phyloP scores from a whole-genome alignment of 2,797 vertebrate species.

The Oreochromis mossambicus region DNA sequence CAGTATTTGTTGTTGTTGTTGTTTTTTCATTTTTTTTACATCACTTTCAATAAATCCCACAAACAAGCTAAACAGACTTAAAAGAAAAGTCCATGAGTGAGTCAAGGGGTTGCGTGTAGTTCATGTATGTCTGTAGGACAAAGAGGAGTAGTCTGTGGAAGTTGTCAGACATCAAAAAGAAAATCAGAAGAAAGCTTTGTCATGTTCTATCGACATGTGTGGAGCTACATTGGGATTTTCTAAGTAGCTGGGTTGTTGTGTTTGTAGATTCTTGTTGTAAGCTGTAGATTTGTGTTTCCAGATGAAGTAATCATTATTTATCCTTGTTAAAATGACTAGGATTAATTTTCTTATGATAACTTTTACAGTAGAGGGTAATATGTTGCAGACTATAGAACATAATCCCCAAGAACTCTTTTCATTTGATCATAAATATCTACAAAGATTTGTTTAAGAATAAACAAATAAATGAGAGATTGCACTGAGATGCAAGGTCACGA shows the following conservation, averaged over 20 bases:
- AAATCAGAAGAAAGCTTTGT: neutral
- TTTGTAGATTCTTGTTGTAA: neutral
- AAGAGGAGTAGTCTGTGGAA: neutral
- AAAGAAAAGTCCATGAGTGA: neutral
- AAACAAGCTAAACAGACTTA: neutral
- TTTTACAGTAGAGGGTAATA: neutral
- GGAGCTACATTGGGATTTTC: neutral
- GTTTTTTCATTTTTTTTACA: neutral
- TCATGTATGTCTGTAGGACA: neutral
- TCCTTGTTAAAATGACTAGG: neutral
- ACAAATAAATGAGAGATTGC: neutral
- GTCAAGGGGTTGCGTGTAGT: neutral
- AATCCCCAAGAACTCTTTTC: neutral
- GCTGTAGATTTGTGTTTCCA: neutral
- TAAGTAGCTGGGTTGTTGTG: neutral
- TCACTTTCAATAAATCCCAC: neutral
- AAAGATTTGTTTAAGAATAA: neutral
- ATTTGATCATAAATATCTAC: neutral
- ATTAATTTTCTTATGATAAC: neutral
- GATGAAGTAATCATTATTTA: neutral
- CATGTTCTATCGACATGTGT: neutral
- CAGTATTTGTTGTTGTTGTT: neutral
- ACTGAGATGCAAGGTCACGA: neutral
- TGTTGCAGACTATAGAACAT: neutral
- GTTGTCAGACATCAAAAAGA: neutral